Conservation (phyloP, 2,888 invertebrate species). For the Acleris cristana region DNA sequence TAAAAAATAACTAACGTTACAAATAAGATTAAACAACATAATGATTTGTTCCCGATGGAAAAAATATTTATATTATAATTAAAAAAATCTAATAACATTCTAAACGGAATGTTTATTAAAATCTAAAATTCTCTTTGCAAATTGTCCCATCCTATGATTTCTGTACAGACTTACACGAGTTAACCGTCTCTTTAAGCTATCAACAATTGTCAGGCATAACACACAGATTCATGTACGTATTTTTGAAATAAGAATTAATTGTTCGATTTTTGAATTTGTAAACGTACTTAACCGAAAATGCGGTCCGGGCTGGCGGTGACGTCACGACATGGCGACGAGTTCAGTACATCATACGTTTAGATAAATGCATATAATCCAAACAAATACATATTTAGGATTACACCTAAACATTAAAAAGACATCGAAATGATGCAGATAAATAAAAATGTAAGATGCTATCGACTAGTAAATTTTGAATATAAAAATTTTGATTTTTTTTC, state of each 20-base stretch:
- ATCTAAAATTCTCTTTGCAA: constrained; percentile 83
- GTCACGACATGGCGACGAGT: constrained; percentile 61
- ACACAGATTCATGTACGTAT: constrained; percentile 69
- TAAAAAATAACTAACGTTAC: constrained; percentile 83
- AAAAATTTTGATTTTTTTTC: constrained; percentile 71
- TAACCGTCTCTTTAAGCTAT: constrained; percentile 77
- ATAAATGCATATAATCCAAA: constrained; percentile 78
- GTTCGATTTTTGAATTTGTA: constrained; percentile 62
- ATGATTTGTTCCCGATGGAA: constrained; percentile 83
- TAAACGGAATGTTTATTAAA: constrained; percentile 82
- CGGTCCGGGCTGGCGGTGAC: constrained; percentile 73
- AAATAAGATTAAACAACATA: constrained; percentile 84
- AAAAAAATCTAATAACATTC: constrained; percentile 82
- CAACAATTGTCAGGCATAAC: constrained; percentile 78
- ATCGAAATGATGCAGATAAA: constrained; percentile 75
- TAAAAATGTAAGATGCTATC: constrained; percentile 72
- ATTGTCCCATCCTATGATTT: constrained; percentile 82
- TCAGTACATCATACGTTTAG: constrained; percentile 51
- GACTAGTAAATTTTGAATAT: constrained; percentile 82
- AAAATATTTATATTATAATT: constrained; percentile 72
- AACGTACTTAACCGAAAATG: constrained; percentile 63
- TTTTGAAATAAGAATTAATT: constrained; percentile 56
- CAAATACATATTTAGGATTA: constrained; percentile 46
- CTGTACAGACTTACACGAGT: constrained; percentile 82
- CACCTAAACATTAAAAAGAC: constrained; percentile 75